Conservation (phyloP, 2,113 vertebrate species). For the Corythornis vintsioides region DNA sequence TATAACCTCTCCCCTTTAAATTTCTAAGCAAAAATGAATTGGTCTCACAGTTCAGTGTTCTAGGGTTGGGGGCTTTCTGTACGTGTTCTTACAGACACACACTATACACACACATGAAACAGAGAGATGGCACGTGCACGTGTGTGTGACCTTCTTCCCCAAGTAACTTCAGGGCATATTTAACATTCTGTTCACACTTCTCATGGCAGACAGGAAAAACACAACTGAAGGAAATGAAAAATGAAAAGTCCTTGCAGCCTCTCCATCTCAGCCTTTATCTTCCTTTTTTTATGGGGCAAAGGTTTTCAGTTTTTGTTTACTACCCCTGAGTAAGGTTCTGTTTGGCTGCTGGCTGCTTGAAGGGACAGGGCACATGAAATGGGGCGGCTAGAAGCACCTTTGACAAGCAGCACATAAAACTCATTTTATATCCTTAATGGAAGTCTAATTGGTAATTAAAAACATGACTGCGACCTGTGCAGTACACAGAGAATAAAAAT, state of each 20-base stretch:
- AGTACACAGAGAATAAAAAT: constrained; percentile 36
- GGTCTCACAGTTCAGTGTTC: not conserved
- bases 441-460: constrained; percentile 65
- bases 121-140: fast-evolving
- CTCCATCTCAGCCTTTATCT: not conserved
- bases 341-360: not conserved
- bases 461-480: constrained; percentile 47
- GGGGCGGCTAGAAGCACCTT: constrained; percentile 23
- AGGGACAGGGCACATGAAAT: not conserved
- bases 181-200: constrained; percentile 60
- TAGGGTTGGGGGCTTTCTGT: not conserved
- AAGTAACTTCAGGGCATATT: constrained; percentile 30
- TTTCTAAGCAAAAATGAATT: not conserved
- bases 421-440: constrained; percentile 59
- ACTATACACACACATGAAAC: fast-evolving
- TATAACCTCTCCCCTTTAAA: constrained; percentile 34
- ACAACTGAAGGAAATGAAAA: constrained; percentile 28
- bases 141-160: constrained; percentile 12
- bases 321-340: not conserved
- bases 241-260: constrained; percentile 15
- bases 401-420: constrained; percentile 48
- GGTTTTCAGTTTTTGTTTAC: not conserved
- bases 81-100: not conserved
- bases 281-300: not conserved
- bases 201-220: constrained; percentile 25